Base-by-base conservation (phyloP, 2,113 vertebrate genomes). In the Brachyhypopomus occidentalis region DNA sequence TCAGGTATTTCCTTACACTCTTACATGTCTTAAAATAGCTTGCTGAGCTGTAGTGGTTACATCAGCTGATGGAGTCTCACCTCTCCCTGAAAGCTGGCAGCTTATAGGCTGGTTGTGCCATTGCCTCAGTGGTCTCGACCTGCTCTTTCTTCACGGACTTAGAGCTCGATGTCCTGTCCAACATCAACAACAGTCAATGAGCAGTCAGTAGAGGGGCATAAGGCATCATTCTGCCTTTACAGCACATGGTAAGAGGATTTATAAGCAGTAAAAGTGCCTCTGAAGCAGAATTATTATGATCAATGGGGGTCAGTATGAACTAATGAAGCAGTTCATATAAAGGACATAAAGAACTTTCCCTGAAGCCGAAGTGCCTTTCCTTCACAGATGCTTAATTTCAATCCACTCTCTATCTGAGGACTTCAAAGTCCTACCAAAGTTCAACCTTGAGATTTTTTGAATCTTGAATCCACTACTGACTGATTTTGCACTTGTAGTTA, bases 21-120 rank as follows among this genome's bases (percentile, higher is more conserved):
- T 48, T 19, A 73, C 36, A 59, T 0, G 12, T 76, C 82, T 83
- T 77, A 77, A 86, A 84, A 82, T 84, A 84, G 77, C 62, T 19
- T 27, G 25, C 20, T 48, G 71, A 69, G 72, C 36, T 22, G 76
- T 75, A 64, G 77, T 60, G 19, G 22, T 23, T 64, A 56, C 59
- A 63, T 81, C 16, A 66, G 34, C 58, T 70, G 69, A 59, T 71
- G 62, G 71, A 78, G 67, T 81, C 93, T 89, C 83, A 94, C 93
- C 93, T 94, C 89, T 92, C 83, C 86, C 93, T 90, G 88, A 94
- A 94, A 36, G 62, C 78, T 70, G 93, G 93, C 59, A 94, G 60
- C 73, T 87, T 93, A 78, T 94, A 94, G 85, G 85, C 84, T 89
- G 85, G 84, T 87, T 94, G 91, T 23, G 90, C 92, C 92, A 92